Evolutionary conservation across 2,888 invertebrate genomes (phyloP).

Genomic region (Eupsilia transversa): DNA sequence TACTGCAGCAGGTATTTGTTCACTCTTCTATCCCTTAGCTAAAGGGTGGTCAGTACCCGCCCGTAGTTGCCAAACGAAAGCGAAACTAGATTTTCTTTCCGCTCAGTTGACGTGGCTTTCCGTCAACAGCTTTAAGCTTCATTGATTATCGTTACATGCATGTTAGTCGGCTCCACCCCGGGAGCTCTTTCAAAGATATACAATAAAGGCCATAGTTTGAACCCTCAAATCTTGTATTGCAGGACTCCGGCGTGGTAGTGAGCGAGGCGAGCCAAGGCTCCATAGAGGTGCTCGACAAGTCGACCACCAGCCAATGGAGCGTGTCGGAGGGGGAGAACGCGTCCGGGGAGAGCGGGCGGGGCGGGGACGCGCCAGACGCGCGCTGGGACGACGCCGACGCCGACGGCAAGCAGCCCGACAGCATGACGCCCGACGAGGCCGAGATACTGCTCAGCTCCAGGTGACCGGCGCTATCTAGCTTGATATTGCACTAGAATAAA

Average conservation of each 20-base stretch:
- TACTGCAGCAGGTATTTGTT: slow-evolving; percentile 84
- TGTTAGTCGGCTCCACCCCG: neutral
- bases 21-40: neutral
- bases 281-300: slow-evolving; percentile 90
- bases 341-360: slow-evolving; percentile 85
- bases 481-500: slow-evolving; percentile 17
- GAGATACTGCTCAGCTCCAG: slow-evolving; percentile 96
- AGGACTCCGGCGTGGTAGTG: slow-evolving; percentile 90
- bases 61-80: neutral
- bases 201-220: neutral
- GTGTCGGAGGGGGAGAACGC: slow-evolving; percentile 88
- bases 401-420: slow-evolving; percentile 87
- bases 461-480: slow-evolving; percentile 81
- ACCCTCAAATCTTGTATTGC: slow-evolving; percentile 48
- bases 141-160: no score
- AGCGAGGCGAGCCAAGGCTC: slow-evolving; percentile 90
- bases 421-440: slow-evolving; percentile 96
- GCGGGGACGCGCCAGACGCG: slow-evolving; percentile 72
- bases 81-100: slow-evolving; percentile 15
- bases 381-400: slow-evolving; percentile 76
- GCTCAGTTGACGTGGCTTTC: neutral
- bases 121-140: neutral
- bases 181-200: neutral
- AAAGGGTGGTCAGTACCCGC: neutral
- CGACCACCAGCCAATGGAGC: slow-evolving; percentile 91